A percentile compares a stretch with the other conserved stretches of the same genome.
These are phyloP conservation scores for Drosophila kepulauana DNA, from an alignment of 1,140 invertebrate species.

Conservation along the genomic window DNA sequence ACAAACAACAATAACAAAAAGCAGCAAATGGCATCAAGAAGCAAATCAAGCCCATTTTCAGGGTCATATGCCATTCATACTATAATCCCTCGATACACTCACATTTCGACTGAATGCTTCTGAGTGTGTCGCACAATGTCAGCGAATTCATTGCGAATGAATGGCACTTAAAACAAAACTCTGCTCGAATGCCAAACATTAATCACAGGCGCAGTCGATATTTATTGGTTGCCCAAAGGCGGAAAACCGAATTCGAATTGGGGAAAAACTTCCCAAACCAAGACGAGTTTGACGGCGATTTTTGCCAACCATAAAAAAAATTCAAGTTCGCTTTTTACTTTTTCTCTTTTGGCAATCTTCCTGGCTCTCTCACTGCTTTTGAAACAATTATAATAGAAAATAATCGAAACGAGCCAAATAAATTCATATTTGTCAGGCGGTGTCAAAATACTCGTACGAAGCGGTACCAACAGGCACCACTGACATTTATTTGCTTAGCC, in stretches of 20 bases:
- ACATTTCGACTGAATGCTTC: slow-evolving; percentile 1
- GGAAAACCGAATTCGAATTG: no score
- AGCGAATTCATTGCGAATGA: slow-evolving; percentile 57
- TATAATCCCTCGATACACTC: not conserved
- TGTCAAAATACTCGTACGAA: slow-evolving; percentile 68
- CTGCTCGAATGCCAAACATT: slow-evolving; percentile 55
- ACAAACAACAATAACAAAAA: slow-evolving; percentile 39
- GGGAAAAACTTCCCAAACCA: not conserved
- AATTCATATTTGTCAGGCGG: slow-evolving; percentile 65
- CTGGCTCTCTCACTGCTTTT: not conserved
- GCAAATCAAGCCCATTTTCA: slow-evolving; percentile 74
- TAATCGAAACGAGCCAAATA: slow-evolving; percentile 45
- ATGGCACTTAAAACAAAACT: slow-evolving; percentile 68
- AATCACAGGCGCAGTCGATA: slow-evolving; percentile 73
- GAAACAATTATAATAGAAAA: slow-evolving; percentile 69
- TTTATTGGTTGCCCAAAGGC: slow-evolving; percentile 53
- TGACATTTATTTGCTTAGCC: slow-evolving; percentile 20
- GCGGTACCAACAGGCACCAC: slow-evolving; percentile 20
- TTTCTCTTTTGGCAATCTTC: slow-evolving; percentile 41
- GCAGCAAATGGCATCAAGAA: slow-evolving; percentile 71
- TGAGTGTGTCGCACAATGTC: slow-evolving; percentile 22
- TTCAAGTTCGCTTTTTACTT: slow-evolving; percentile 5
- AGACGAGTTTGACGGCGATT: slow-evolving; percentile 17
- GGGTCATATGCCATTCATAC: slow-evolving; percentile 58
- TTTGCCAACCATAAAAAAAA: not conserved